Base-by-base conservation (phyloP, 2,888 invertebrate species). In the Noctua janthina region DNA sequence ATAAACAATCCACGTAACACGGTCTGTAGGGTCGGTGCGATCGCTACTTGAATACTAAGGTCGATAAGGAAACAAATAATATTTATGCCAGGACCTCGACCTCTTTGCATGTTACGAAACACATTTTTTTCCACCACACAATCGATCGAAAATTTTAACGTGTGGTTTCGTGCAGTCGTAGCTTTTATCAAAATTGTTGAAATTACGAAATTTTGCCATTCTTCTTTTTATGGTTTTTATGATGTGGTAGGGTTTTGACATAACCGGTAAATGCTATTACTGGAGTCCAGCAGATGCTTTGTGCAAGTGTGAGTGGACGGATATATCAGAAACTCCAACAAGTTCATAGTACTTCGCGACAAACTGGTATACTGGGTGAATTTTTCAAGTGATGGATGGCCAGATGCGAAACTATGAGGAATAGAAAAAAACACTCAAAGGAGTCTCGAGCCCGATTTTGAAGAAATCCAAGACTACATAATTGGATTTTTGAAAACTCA, bases 31-130 rank as follows among this genome's bases (percentile, higher is more conserved):
- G 96, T 95, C 95, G 94, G 79, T 83, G 79, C 68, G 83, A 81
- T 83, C 93, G 94, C 92, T 92, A 84, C 80, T 84, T 84, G 96
- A 94, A 96, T 96, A 95, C 92, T 92, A 94, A 95, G 92, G 87
- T 87, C 88, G 88, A 89, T 93, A 93, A 96, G 96, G 96, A 96
- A 96, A 96, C 94, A 93, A 93, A 92, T 87, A 90, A 93, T 90
- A 90, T 90, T 90, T 88, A 92, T 88, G 89, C 88, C 68, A 69
- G 74, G 88, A 92, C 96, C 96, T 96, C 96, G 96, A 96, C 96
- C 96, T 93, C 93, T 88, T 96, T 96, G 93, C 91, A 89, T 90
- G 93, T 95, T 95, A 94, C 95, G 93, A 95, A 94, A 95, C 89
- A 56, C 75, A 49, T 83, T 88, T 82, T 87, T 87, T 87, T 78